These are phyloP conservation scores for Amblyraja radiata DNA, from an alignment of 2,797 vertebrate genomes.

Conservation along the genomic window DNA sequence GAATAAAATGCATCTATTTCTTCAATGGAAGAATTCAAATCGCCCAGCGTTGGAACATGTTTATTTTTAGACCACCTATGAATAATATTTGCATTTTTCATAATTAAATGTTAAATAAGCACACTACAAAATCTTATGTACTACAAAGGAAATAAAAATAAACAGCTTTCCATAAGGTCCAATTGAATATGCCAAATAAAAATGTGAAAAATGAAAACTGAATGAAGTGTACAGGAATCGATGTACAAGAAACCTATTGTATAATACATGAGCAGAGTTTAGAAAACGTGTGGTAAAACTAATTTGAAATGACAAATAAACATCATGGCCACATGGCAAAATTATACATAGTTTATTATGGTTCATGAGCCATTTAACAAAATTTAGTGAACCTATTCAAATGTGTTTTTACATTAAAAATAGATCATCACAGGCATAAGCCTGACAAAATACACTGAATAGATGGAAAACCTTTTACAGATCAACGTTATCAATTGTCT, in stretches of 20 bases:
- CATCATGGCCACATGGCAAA: neutral
- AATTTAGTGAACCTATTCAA: neutral
- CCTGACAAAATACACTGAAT: neutral
- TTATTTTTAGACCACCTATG: constrained; percentile 87
- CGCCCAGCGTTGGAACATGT: constrained; percentile 77
- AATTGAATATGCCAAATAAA: neutral
- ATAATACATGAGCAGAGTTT: neutral
- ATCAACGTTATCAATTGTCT: neutral
- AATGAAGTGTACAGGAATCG: neutral
- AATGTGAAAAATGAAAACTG: neutral
- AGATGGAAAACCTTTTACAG: neutral
- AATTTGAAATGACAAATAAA: neutral
- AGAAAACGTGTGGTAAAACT: neutral
- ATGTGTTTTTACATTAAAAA: neutral
- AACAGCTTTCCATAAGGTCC: constrained; percentile 7
- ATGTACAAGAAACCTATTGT: neutral
- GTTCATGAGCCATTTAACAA: neutral
- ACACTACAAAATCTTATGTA: constrained; percentile 41
- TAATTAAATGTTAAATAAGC: neutral
- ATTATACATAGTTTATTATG: neutral
- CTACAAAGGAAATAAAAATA: constrained; percentile 38
- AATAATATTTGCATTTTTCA: constrained; percentile 19
- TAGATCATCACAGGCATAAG: neutral
- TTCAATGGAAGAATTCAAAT: constrained; percentile 78
- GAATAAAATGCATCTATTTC: constrained; percentile 96